These are phyloP conservation scores for Tetragnatha montana DNA, from an alignment of 2,888 invertebrate species.

Conservation along the genomic window DNA sequence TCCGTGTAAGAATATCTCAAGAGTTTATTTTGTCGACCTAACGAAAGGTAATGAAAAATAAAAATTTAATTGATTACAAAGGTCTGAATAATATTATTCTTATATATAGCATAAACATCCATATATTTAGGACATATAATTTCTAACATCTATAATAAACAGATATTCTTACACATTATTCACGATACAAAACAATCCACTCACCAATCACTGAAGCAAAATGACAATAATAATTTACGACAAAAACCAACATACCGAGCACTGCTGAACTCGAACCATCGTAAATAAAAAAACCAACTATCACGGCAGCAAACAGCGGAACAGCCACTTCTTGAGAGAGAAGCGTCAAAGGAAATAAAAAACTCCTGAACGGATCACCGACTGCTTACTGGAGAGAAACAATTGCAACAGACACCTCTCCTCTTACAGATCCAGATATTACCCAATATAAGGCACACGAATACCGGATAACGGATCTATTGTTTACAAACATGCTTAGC, in stretches of 20 bases:
- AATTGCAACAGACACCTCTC: background rate
- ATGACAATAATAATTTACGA: background rate
- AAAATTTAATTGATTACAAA: too few species aligned
- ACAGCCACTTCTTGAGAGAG: background rate
- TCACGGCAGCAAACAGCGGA: background rate
- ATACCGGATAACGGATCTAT: conserved; percentile 6
- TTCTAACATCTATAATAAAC: too few species aligned
- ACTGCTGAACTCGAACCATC: conserved; percentile 19
- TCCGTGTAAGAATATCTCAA: too few species aligned
- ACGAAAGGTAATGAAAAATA: too few species aligned
- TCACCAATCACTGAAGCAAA: background rate
- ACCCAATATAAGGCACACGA: conserved; percentile 8
- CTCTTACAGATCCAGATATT: background rate
- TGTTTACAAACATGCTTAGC: conserved; percentile 33
- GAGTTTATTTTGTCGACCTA: too few species aligned
- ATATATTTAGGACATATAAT: too few species aligned
- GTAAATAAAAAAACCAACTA: background rate
- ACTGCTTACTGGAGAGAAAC: conserved; percentile 1
- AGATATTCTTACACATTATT: too few species aligned
- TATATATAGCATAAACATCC: too few species aligned
- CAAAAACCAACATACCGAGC: conserved; percentile 11
- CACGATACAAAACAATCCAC: background rate
- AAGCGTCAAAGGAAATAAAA: background rate
- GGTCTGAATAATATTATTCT: too few species aligned
- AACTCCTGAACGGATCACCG: background rate